These are phyloP conservation scores for Malachius bipustulatus DNA, from an alignment of 2,888 invertebrate genomes.

Conservation along the genomic window DNA sequence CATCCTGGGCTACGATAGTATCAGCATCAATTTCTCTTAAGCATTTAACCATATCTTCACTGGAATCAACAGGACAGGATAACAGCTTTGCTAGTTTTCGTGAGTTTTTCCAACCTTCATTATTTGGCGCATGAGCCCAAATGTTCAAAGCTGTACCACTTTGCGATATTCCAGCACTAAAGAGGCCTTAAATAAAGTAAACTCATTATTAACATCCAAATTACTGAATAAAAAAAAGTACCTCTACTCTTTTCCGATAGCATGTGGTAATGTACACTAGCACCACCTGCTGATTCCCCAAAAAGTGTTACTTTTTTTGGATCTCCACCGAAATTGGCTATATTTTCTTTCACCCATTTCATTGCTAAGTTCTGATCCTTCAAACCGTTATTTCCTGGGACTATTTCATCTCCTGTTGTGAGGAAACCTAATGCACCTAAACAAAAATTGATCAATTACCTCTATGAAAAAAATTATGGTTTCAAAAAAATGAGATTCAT, in stretches of 20 bases:
- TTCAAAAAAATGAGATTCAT: no score
- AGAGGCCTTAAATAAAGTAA: conserved; percentile 42
- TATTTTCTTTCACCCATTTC: conserved; percentile 34
- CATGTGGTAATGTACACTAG: conserved; percentile 35
- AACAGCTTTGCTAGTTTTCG: conserved; percentile 48
- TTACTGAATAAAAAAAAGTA: conserved; percentile 13
- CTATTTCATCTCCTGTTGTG: conserved; percentile 31
- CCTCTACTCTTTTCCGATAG: conserved; percentile 34
- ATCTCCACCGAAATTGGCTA: conserved; percentile 34
- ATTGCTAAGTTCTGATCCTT: conserved; percentile 36
- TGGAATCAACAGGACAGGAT: conserved; percentile 44
- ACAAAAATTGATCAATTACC: conserved; percentile 14
- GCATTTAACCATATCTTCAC: conserved; percentile 45
- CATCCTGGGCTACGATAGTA: conserved; percentile 54
- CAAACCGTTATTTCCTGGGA: conserved; percentile 36
- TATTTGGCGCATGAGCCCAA: conserved; percentile 38
- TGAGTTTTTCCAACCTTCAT: conserved; percentile 46
- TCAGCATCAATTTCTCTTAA: conserved; percentile 47
- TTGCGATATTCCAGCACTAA: conserved; percentile 61
- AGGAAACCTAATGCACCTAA: conserved; percentile 35
- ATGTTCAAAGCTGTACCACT: conserved; percentile 53
- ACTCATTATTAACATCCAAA: neutral
- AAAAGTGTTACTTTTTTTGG: conserved; percentile 33
- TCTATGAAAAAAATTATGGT: neutral
- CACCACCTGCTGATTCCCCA: conserved; percentile 37